Evolutionary conservation across 2,888 invertebrate genomes (phyloP), one percentile per base, ranked within the genome.

Genomic region (Conomelus anceps): DNA sequence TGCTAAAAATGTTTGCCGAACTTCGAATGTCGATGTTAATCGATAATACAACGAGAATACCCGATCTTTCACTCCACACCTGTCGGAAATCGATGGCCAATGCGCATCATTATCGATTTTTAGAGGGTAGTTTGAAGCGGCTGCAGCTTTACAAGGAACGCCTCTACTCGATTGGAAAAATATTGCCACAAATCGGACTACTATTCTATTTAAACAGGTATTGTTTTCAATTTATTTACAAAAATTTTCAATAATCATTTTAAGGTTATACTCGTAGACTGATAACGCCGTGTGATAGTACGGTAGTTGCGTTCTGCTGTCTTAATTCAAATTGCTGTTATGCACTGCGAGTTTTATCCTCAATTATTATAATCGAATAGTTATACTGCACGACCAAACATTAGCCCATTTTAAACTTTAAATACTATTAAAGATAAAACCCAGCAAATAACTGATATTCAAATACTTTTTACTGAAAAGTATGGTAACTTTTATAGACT

Each of bases 51-150:
- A 89, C 89, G 89, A 89, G 87, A 23, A 63, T 84, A 22, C 88
- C 89, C 89, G 89, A 89, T 89, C 89, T 85, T 29, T n/a, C 88
- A 84, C 41, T 84, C 85, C 87, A 24, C 84, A 84, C 63, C 88
- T 85, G 88, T 86, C 86, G 88, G 87, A 88, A 91, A 91, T 91
- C 91, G 91, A 91, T 91, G 63, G 91, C 91, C 91, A 91, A 91
- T 91, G 91, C 91, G 91, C 91, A 91, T 91, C 90, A 91, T 90
- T 91, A 92, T 92, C 92, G 92, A 92, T 92, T 91, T 92, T 91
- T 90, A 90, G 86, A 26, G 22, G 63, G 63, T 22, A 86, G 86
- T 86, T 86, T 26, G 29, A 86, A 86, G 86, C 86, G 86, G 86
- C 86, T 26, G 86, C 86, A 26, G 86, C 86, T 26, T 26, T 29